Percentiles rank a stretch among this genome's conserved stretches.
These are phyloP conservation scores for Oxystoma pomonae DNA, from an alignment of 2,888 invertebrate genomes.

Conservation along the genomic window DNA sequence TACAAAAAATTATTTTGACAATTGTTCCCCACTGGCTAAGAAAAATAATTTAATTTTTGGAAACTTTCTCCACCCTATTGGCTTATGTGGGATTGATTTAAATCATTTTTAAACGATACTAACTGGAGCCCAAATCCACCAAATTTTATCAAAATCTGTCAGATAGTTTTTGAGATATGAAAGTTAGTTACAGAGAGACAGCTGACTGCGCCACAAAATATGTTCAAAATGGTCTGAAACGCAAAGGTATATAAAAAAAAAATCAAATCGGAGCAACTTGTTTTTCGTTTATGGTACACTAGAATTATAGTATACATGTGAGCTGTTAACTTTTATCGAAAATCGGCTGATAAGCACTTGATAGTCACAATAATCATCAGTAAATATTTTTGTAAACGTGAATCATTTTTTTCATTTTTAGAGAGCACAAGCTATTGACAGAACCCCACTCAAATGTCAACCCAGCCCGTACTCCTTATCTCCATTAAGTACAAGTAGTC, in stretches of 20 bases:
- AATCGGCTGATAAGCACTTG: no score
- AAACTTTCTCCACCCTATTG: background rate
- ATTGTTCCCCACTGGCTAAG: no score
- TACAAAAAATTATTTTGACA: no score
- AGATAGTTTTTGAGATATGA: background rate
- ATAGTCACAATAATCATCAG: no score
- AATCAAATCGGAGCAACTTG: no score
- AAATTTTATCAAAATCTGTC: background rate
- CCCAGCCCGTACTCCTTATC: slow-evolving; percentile 84
- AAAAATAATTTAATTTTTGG: no score
- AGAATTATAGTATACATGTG: no score
- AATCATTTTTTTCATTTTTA: background rate
- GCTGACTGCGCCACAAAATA: background rate
- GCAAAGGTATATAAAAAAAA: background rate
- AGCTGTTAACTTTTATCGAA: no score
- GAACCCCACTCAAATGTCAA: slow-evolving; percentile 63
- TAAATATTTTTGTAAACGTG: no score
- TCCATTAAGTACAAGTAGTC: slow-evolving; percentile 93
- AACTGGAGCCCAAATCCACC: background rate
- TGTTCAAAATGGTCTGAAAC: background rate
- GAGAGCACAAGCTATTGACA: slow-evolving; percentile 27
- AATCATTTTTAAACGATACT: no score
- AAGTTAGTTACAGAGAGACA: background rate
- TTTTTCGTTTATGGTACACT: background rate
- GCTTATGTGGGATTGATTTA: no score